Evolutionary conservation across 1,140 invertebrate genomes (phyloP), one percentile per base, ranked within the genome.

Genomic region (Marisa cornuarietis): DNA sequence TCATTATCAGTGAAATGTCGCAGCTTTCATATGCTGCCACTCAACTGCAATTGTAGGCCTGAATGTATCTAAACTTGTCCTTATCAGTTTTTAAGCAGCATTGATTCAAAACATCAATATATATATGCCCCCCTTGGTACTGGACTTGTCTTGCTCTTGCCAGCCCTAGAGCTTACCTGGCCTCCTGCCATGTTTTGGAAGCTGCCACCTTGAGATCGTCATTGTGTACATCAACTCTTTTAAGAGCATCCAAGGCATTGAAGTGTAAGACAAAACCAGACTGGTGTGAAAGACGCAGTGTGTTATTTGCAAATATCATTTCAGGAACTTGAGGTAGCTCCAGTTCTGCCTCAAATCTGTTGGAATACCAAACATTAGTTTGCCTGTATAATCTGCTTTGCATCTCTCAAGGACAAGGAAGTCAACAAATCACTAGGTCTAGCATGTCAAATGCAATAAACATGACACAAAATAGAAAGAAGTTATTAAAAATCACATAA

Each of bases 241-340:
- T 94, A 49, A 99, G 91, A 3, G 98, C 96, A 93, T 99, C 96
- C 26, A 99, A 92, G 14, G 97, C 95, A 90, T 95, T 96, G 88
- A 99, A 99, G 87, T 95, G 93, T 69, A 99, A 92, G 20, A 92
- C 89, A 80, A 94, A 94, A 71, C 96, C 96, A 88, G 91, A 92
- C 16, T 79, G 69, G 79, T 93, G 88, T 54, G 85, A 78, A n/a
- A 91, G 42, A 8, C 82, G 68, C 31, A 91, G 81, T 22, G 83
- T 68, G 82, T 91, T 91, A 26, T 88, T 85, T 62, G 87, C 96
- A 93, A 99, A 99, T 24, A 99, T 95, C 98, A 99, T 99, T 88
- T 99, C 98, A 24, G 98, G 98, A 83, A 99, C 93, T 89, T 98
- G 96, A 62, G 96, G 96, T 83, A 99, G 92, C 82, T 93, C 92